Evolutionary conservation across 2,888 invertebrate species (phyloP).

Genomic region (Tachystola acroxantha): DNA sequence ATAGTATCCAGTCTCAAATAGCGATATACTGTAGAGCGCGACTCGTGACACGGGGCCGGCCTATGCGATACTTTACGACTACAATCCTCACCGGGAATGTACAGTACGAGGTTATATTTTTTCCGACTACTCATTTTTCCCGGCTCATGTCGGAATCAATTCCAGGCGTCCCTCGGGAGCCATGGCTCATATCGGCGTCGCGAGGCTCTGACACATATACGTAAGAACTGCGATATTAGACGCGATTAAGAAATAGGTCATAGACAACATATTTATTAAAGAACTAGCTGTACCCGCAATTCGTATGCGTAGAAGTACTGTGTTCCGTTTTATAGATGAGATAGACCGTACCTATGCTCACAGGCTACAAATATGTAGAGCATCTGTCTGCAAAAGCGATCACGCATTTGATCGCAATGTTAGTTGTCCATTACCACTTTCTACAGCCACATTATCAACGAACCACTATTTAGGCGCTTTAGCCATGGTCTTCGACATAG

Average conservation of each 20-base stretch:
- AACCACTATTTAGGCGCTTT: too few relatives aligned
- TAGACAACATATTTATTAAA: too few relatives aligned
- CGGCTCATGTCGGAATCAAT: constrained; percentile 37
- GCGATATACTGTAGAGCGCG: constrained; percentile 4
- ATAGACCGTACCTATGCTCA: too few relatives aligned
- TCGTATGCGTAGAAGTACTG: too few relatives aligned
- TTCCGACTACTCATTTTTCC: constrained; percentile 35
- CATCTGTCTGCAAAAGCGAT: too few relatives aligned
- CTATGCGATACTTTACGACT: constrained; percentile 1
- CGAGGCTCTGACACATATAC: neutral
- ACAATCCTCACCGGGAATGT: constrained; percentile 4
- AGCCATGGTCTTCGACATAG: too few relatives aligned
- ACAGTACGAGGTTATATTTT: constrained; percentile 9
- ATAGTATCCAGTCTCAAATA: constrained; percentile 9
- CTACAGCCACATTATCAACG: too few relatives aligned
- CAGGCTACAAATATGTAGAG: too few relatives aligned
- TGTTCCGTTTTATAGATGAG: too few relatives aligned
- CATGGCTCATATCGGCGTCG: constrained; percentile 33
- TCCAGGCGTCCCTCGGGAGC: constrained; percentile 32
- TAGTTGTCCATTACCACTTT: too few relatives aligned
- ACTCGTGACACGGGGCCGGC: neutral
- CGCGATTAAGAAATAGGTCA: constrained; percentile 18
- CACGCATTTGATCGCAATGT: too few relatives aligned
- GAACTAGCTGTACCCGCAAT: too few relatives aligned
- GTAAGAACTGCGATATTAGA: constrained; percentile 2